phyloP scores from a whole-genome alignment of 2,888 invertebrate species.

The Euplagia quadripunctaria region DNA sequence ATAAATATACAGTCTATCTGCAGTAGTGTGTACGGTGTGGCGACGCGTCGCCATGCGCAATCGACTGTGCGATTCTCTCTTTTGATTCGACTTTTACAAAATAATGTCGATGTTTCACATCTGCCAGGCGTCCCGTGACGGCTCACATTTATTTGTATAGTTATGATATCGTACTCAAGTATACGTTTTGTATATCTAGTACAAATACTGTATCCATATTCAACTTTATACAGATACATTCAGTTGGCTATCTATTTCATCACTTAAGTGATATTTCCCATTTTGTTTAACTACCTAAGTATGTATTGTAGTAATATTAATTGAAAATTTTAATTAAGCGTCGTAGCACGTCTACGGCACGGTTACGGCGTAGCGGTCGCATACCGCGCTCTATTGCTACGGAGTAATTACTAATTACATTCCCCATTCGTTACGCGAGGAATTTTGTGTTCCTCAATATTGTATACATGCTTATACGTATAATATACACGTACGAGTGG shows the following conservation, averaged over 20 bases:
- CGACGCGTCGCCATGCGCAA: too few species aligned
- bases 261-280: neutral
- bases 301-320: neutral
- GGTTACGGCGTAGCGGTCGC: constrained; percentile 14
- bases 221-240: neutral
- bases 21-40: too few species aligned
- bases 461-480: neutral
- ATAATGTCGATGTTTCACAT: too few species aligned
- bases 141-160: too few species aligned
- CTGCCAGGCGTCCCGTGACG: too few species aligned
- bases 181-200: too few species aligned
- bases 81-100: too few species aligned
- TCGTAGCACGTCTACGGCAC: constrained; percentile 16
- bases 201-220: neutral
- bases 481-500: neutral
- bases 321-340: constrained; percentile 7
- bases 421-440: neutral
- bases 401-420: constrained; percentile 19
- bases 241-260: neutral
- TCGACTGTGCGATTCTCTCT: too few species aligned
- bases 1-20: too few species aligned
- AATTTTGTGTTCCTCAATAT: neutral
- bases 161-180: too few species aligned
- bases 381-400: neutral
- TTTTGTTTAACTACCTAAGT: neutral